Evolutionary conservation across 2,888 invertebrate genomes (phyloP).

Genomic region (Xiphydria camelus): DNA sequence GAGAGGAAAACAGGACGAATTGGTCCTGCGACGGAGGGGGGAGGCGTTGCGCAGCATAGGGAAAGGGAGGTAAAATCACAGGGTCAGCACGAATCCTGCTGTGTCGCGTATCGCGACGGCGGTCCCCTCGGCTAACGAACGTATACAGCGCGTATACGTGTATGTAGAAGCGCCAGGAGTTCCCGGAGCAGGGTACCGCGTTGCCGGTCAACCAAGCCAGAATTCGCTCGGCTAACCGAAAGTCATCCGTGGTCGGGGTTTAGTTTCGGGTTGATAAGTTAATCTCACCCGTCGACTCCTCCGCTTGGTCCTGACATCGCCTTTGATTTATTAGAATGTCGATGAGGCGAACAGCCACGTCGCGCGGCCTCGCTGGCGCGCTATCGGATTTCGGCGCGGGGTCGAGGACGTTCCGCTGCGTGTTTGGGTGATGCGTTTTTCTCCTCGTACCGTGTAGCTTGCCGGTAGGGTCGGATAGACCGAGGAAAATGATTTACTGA

Average conservation of each 20-base stretch:
- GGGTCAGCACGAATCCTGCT: constrained; percentile 27
- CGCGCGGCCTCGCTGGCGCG: no score
- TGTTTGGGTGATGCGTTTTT: no score
- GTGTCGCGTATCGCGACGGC: constrained; percentile 2
- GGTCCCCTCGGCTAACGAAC: constrained; percentile 2
- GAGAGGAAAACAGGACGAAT: not conserved
- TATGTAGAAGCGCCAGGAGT: constrained; percentile 6
- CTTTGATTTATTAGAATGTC: constrained; percentile 46
- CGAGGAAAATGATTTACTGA: no score
- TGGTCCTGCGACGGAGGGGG: not conserved
- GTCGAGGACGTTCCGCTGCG: no score
- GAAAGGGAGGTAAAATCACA: constrained; percentile 21
- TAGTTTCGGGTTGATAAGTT: constrained; percentile 41
- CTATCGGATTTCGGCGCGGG: no score
- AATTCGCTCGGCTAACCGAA: constrained; percentile 29
- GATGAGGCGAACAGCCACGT: constrained; percentile 27
- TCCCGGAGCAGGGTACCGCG: constrained; percentile 10
- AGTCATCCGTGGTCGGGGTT: constrained; percentile 39
- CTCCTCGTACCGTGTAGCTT: no score
- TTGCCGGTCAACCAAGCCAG: constrained; percentile 22
- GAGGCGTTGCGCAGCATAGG: no score
- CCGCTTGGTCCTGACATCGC: constrained; percentile 38
- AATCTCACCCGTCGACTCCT: constrained; percentile 43
- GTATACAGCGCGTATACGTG: constrained; percentile 9
- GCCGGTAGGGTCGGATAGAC: no score